phyloP scores from a whole-genome alignment of 2,797 vertebrate species.

The Gallinago nigripennis region DNA sequence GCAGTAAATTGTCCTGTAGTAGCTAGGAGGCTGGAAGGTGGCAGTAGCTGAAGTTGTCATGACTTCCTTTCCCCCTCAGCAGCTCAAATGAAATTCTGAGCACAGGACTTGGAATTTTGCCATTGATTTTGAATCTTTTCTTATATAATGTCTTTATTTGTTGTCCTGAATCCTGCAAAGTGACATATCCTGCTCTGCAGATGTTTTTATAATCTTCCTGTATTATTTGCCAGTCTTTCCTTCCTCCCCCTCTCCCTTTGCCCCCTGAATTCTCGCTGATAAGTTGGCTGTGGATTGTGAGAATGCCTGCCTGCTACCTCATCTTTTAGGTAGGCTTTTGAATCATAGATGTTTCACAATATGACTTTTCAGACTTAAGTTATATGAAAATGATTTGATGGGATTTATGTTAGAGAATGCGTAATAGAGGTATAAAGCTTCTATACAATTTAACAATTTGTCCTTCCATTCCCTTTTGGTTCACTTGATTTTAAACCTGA shows the following conservation, averaged over 20 bases:
- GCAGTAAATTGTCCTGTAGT: not conserved
- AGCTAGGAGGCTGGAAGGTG: not conserved
- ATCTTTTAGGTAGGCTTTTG: not conserved
- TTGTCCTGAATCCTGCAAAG: not conserved
- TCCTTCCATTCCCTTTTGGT: not conserved
- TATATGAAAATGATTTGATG: not conserved
- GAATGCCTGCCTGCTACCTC: not conserved
- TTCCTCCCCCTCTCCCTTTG: not conserved
- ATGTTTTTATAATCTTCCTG: not conserved
- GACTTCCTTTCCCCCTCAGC: not conserved
- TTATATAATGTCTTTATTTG: slow-evolving; percentile 40
- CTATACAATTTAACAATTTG: not conserved
- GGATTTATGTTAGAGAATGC: not conserved
- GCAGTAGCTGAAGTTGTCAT: not conserved
- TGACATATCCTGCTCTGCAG: not conserved
- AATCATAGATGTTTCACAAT: not conserved
- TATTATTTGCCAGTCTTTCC: not conserved
- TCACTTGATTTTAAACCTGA: not conserved
- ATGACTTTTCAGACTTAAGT: not conserved
- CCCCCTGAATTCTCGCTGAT: not conserved
- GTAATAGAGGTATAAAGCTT: not conserved
- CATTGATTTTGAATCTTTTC: slow-evolving; percentile 17
- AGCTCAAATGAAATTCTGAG: not conserved
- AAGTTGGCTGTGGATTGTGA: not conserved
- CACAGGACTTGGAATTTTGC: slow-evolving; percentile 23